phyloP scores from a whole-genome alignment of 1,140 invertebrate species.

The Magallana gigas region DNA sequence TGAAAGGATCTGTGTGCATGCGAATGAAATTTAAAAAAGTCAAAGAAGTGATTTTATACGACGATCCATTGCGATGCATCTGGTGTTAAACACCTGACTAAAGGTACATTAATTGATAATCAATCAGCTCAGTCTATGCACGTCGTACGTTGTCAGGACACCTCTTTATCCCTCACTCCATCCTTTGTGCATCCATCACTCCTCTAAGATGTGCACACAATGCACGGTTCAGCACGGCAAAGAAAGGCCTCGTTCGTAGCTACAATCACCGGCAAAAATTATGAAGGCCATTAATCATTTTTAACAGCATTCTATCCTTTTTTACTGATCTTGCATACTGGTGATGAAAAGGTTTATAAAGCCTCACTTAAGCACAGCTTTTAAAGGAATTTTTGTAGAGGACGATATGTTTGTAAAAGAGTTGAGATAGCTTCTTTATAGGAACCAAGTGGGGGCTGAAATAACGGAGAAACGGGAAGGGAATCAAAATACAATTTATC shows the following conservation, averaged over 20 bases:
- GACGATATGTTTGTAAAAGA: constrained; percentile 34
- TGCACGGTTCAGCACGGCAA: constrained; percentile 9
- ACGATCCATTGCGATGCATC: neutral
- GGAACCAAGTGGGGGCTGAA: constrained; percentile 29
- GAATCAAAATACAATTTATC: constrained; percentile 26
- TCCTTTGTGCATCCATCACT: constrained; percentile 30
- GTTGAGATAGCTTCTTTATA: constrained; percentile 29
- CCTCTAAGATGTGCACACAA: constrained; percentile 19
- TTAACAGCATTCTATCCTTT: constrained; percentile 27
- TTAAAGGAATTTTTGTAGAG: constrained; percentile 18
- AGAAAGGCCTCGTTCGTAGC: neutral
- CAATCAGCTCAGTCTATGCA: neutral
- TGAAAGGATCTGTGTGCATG: no score
- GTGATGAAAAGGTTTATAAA: neutral
- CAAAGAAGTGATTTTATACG: no score
- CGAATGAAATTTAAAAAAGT: no score
- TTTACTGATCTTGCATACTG: neutral
- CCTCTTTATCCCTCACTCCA: constrained; percentile 12
- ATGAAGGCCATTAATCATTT: constrained; percentile 28
- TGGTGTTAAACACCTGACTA: neutral
- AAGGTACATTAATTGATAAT: neutral
- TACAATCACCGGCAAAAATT: constrained; percentile 25
- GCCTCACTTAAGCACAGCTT: constrained; percentile 7
- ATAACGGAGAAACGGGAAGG: neutral
- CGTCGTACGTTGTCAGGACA: neutral